Conservation (phyloP, 2,888 invertebrate genomes). For the Dryobotodes eremita region DNA sequence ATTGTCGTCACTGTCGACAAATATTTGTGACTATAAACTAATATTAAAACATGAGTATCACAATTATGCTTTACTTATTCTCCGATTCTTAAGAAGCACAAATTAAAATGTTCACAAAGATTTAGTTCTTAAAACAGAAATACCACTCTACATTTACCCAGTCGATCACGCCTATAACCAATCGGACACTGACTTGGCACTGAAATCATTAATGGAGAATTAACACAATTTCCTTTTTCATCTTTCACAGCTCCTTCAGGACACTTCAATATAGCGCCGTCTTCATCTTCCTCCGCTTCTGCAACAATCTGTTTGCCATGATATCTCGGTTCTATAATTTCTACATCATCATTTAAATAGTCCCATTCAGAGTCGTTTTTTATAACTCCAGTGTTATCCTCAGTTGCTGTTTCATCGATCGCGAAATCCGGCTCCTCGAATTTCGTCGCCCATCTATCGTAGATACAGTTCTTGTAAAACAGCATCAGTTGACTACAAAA, state of each 20-base stretch:
- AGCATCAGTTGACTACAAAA: conserved; percentile 76
- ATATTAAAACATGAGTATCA: conserved; percentile 48
- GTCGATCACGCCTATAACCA: conserved; percentile 81
- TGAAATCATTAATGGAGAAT: conserved; percentile 80
- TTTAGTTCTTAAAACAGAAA: conserved; percentile 64
- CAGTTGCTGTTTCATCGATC: conserved; percentile 43
- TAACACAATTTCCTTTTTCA: conserved; percentile 74
- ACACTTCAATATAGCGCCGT: conserved; percentile 67
- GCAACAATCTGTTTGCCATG: conserved; percentile 73
- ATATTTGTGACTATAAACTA: conserved; percentile 27
- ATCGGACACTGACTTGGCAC: conserved; percentile 83
- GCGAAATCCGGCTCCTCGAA: conserved; percentile 52
- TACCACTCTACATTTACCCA: conserved; percentile 79
- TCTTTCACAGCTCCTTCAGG: conserved; percentile 74
- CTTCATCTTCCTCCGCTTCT: conserved; percentile 48
- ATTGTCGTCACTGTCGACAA: conserved; percentile 17
- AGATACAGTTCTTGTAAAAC: conserved; percentile 79
- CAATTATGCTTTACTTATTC: conserved; percentile 21
- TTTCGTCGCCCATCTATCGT: conserved; percentile 71
- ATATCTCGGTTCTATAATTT: conserved; percentile 81
- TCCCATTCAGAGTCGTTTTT: conserved; percentile 53
- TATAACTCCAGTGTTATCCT: conserved; percentile 44
- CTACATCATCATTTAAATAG: conserved; percentile 82
- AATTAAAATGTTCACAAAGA: neutral
- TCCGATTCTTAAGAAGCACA: neutral